Evolutionary conservation across 2,113 vertebrate genomes (phyloP).

Genomic region (Eulemur rufifrons): DNA sequence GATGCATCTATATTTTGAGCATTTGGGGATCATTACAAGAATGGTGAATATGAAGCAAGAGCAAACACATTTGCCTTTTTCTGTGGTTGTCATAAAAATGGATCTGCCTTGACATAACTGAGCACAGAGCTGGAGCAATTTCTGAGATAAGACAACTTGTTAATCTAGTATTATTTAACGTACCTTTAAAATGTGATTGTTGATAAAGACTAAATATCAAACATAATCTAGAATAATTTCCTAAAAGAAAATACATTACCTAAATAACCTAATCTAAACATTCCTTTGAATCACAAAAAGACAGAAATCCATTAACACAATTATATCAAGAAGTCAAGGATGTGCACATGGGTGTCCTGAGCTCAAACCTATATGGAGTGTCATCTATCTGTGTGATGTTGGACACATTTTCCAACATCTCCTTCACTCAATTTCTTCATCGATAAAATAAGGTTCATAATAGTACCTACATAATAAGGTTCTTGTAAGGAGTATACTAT

Average conservation of each 20-base stretch:
- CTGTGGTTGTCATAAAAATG: background rate
- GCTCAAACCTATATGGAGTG: background rate
- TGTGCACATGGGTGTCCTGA: background rate
- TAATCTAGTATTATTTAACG: background rate
- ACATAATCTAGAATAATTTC: background rate
- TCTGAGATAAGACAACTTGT: background rate
- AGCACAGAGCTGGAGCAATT: background rate
- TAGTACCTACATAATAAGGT: background rate
- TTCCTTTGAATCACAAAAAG: background rate
- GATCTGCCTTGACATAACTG: background rate
- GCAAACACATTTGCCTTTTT: background rate
- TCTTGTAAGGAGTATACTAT: background rate
- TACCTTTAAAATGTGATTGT: background rate
- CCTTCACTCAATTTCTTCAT: background rate
- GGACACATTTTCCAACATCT: background rate
- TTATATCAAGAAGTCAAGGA: background rate
- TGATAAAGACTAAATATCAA: background rate
- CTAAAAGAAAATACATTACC: background rate
- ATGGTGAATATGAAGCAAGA: background rate
- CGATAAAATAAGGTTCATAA: background rate
- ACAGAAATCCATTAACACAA: background rate
- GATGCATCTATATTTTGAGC: background rate
- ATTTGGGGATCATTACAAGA: background rate
- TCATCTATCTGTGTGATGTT: background rate
- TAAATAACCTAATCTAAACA: background rate